phyloP scores from a whole-genome alignment of 2,888 invertebrate species.

The Lycaena phlaeas region DNA sequence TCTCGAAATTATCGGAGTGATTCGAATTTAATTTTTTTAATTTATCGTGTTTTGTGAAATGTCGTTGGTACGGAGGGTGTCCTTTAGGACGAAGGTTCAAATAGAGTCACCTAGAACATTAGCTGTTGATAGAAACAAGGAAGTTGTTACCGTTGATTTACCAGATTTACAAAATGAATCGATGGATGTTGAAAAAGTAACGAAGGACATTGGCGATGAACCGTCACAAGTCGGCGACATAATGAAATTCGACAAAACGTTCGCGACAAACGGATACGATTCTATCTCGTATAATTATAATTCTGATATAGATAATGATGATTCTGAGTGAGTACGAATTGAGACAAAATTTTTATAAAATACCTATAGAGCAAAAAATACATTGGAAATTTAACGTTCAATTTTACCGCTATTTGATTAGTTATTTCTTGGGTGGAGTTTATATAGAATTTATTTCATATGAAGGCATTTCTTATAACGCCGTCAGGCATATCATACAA shows the following conservation, averaged over 20 bases:
- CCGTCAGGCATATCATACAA: no score
- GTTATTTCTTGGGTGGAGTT: no score
- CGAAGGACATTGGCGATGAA: slow-evolving; percentile 10
- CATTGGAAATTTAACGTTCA: no score
- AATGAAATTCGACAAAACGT: background rate
- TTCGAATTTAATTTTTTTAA: slow-evolving; percentile 8
- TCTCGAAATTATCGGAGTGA: background rate
- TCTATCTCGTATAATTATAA: background rate
- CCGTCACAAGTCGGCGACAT: slow-evolving; percentile 13
- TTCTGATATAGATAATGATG: background rate
- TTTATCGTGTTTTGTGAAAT: slow-evolving; percentile 21
- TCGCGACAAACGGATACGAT: background rate
- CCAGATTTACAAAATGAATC: slow-evolving; percentile 14
- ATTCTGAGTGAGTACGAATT: slow-evolving; percentile 1
- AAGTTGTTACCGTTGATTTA: slow-evolving; percentile 12
- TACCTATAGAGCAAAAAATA: background rate
- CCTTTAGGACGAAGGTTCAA: slow-evolving; percentile 23
- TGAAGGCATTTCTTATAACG: no score
- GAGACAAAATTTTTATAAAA: background rate
- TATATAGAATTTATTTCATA: no score
- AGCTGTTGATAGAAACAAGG: slow-evolving; percentile 15
- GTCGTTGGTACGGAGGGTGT: slow-evolving; percentile 30
- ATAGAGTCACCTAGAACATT: slow-evolving; percentile 5
- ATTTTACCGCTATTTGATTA: no score
- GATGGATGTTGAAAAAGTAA: slow-evolving; percentile 13